Evolutionary conservation across 2,113 vertebrate species (phyloP), one percentile per base, ranked within the genome.

Genomic region (Ophthalmolycus amberensis): DNA sequence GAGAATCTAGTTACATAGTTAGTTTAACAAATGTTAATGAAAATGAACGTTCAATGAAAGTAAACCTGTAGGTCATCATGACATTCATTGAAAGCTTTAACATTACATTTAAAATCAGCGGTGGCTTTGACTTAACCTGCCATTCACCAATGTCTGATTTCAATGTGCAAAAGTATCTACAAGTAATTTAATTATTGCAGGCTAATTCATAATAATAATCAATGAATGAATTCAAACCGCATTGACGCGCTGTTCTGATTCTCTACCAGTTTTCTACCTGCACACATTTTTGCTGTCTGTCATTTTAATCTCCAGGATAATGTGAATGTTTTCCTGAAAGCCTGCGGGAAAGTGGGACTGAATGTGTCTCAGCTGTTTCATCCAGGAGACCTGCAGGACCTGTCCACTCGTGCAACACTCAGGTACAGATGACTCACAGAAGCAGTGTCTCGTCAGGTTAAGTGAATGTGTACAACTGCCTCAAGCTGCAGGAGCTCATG

Each of bases 291-390:
- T 40, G 4, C 27, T 63, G 6, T 42, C n/a, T 94, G 90, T 69
- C 84, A 79, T 81, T 82, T 94, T 93, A 80, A 25, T 94, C 83
- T 94, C 6, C 94, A 99, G 98, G 98, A 99, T 95, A 99, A 99
- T 84, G 95, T 99, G 81, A 99, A 93, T 71, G 96, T 99, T 82
- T 99, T 99, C 91, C 94, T 99, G 89, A 98, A 96, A 95, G 98
- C 97, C 71, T 99, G 98, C 5, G 96, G 94, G 84, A 97, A 97
- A 90, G 94, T 98, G 86, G 98, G 98, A 91, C 95, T 99, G 85
- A 99, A 99, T 85, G 97, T 98, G 93, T 96, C 98, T 25, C 98
- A 99, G 94, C 96, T 99, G 90, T 99, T 99, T 90, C 97, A 99
- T 92, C 96, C 98, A 4, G 98, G 98, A 70, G 98, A 99, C 93